Conservation (phyloP, 2,113 vertebrate species). For the Sander vitreus region DNA sequence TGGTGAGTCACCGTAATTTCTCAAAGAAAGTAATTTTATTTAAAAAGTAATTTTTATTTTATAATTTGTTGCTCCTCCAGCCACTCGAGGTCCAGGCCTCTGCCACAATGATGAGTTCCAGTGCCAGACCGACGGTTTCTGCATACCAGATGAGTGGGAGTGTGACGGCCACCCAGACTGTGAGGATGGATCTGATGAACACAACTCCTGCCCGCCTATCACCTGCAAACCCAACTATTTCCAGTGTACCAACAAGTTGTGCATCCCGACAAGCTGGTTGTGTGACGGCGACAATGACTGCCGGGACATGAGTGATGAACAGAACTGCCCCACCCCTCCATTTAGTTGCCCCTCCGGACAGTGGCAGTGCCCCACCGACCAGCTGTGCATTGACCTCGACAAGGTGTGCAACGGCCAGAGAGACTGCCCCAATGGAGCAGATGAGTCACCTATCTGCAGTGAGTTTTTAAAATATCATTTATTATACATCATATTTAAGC, state of each 20-base stretch:
- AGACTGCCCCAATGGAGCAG: slow-evolving; percentile 81
- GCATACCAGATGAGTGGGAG: slow-evolving; percentile 76
- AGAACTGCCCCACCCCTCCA: slow-evolving; percentile 78
- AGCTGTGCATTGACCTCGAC: slow-evolving; percentile 72
- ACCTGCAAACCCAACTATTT: slow-evolving; percentile 71
- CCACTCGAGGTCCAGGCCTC: slow-evolving; percentile 76
- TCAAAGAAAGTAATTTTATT: not conserved
- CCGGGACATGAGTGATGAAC: slow-evolving; percentile 80
- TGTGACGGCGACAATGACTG: slow-evolving; percentile 83
- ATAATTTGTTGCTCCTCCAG: slow-evolving; percentile 48
- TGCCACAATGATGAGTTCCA: slow-evolving; percentile 82
- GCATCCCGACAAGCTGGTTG: slow-evolving; percentile 70
- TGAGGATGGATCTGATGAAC: slow-evolving; percentile 78
- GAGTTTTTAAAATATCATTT: slow-evolving; percentile 36
- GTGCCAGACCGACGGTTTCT: slow-evolving; percentile 81
- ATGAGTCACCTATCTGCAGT: slow-evolving; percentile 83
- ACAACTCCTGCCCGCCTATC: slow-evolving; percentile 66
- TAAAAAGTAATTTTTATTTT: not conserved
- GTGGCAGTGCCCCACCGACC: slow-evolving; percentile 78
- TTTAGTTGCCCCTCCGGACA: slow-evolving; percentile 76
- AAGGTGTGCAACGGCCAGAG: slow-evolving; percentile 76
- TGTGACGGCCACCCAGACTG: slow-evolving; percentile 79
- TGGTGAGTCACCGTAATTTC: not conserved
- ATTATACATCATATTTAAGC: not conserved
- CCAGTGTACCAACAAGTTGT: slow-evolving; percentile 78